Conservation (phyloP, 2,888 invertebrate genomes). For the Operophtera brumata region DNA sequence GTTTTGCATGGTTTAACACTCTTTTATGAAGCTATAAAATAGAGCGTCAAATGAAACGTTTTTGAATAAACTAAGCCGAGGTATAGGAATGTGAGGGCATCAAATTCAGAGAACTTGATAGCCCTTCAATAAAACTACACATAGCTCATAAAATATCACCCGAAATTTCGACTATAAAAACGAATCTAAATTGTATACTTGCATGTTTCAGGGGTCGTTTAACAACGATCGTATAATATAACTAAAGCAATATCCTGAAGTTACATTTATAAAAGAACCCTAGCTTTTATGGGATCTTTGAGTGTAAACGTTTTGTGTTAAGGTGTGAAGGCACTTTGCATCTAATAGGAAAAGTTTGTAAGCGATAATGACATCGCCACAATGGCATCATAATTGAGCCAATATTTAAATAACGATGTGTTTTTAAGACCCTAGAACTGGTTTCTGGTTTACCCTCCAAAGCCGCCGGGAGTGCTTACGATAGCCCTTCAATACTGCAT, state of each 20-base stretch:
- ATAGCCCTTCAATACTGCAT: background rate
- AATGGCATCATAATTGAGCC: too few relatives aligned
- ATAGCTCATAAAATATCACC: conserved; percentile 29
- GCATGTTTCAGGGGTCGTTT: conserved; percentile 42
- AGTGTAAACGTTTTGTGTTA: conserved; percentile 45
- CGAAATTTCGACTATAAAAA: conserved; percentile 29
- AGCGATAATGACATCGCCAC: too few relatives aligned
- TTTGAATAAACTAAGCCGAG: background rate
- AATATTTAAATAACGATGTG: background rate
- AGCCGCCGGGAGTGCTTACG: background rate
- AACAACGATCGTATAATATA: conserved; percentile 45
- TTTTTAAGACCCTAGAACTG: background rate
- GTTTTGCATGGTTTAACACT: conserved; percentile 18
- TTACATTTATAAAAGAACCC: conserved; percentile 61
- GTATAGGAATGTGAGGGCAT: background rate
- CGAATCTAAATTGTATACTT: conserved; percentile 45
- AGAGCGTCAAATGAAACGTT: background rate
- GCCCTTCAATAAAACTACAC: conserved; percentile 18
- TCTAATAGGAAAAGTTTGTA: conserved; percentile 24
- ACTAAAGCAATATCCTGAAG: conserved; percentile 57
- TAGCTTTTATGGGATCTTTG: conserved; percentile 46
- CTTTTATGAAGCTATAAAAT: conserved; percentile 6
- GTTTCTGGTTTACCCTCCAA: background rate
- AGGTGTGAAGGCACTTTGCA: conserved; percentile 29
- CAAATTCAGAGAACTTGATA: conserved; percentile 8